These are phyloP conservation scores for Drosophila mulleri DNA, from an alignment of 2,888 invertebrate species.

Conservation along the genomic window DNA sequence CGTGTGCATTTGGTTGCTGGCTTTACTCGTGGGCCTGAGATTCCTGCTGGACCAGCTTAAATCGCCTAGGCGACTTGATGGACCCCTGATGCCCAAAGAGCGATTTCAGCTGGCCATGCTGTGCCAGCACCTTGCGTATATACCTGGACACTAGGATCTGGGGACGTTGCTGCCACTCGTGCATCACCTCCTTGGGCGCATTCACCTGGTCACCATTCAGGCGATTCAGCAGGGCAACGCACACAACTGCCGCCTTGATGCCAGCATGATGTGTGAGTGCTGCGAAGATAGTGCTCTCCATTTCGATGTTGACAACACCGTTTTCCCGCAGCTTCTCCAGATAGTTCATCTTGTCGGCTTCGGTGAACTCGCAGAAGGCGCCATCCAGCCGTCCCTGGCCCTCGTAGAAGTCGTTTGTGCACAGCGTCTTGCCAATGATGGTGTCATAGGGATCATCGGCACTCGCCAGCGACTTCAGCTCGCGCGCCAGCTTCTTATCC, in stretches of 20 bases:
- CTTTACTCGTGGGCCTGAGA: slow-evolving; percentile 94
- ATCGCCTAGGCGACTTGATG: slow-evolving; percentile 93
- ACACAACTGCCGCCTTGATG: slow-evolving; percentile 96
- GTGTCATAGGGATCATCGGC: slow-evolving; percentile 93
- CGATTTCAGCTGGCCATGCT: slow-evolving; percentile 90
- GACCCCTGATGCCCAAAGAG: slow-evolving; percentile 92
- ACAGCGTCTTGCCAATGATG: slow-evolving; percentile 96
- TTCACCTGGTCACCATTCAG: slow-evolving; percentile 97
- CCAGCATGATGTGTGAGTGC: slow-evolving; percentile 97
- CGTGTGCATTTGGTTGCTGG: slow-evolving; percentile 13
- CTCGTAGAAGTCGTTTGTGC: slow-evolving; percentile 99
- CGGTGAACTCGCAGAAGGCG: slow-evolving; percentile 97
- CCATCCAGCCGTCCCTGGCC: slow-evolving; percentile 98
- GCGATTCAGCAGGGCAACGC: slow-evolving; percentile 96
- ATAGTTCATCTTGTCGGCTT: slow-evolving; percentile 95
- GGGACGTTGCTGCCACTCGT: slow-evolving; percentile 96
- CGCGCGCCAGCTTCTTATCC: slow-evolving; percentile 92
- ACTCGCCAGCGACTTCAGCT: slow-evolving; percentile 91
- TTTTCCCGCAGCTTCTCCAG: slow-evolving; percentile 90
- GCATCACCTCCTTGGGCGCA: slow-evolving; percentile 94
- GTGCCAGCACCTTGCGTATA: slow-evolving; percentile 92
- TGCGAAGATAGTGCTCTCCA: slow-evolving; percentile 97
- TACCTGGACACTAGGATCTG: slow-evolving; percentile 93
- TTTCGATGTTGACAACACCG: slow-evolving; percentile 98
- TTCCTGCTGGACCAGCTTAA: slow-evolving; percentile 95